Conservation (phyloP, 2,888 invertebrate genomes). For the Eupithecia subumbrata region DNA sequence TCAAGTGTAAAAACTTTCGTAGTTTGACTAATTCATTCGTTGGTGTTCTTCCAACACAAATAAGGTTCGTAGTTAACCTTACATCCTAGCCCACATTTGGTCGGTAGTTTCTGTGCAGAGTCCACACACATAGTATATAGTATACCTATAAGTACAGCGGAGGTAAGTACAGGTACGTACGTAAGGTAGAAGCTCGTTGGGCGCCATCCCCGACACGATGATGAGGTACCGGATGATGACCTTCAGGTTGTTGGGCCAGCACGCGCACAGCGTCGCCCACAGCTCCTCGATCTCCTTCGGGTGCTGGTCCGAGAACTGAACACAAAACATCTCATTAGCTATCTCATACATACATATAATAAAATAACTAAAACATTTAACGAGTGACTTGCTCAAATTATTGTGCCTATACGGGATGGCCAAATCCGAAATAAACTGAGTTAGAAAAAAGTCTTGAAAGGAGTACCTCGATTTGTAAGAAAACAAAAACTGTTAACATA, state of each 20-base stretch:
- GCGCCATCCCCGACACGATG: constrained; percentile 99
- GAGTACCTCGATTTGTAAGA: too few relatives aligned
- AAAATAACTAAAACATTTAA: too few relatives aligned
- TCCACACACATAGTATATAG: not conserved
- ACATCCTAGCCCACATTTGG: not conserved
- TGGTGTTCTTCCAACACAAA: too few relatives aligned
- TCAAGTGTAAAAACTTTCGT: too few relatives aligned
- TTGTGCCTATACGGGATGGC: too few relatives aligned
- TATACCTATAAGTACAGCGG: not conserved
- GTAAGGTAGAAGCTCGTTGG: constrained; percentile 94
- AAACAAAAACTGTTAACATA: too few relatives aligned
- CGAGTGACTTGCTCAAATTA: too few relatives aligned
- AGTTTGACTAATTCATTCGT: too few relatives aligned
- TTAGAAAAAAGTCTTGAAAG: too few relatives aligned
- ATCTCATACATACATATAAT: not conserved
- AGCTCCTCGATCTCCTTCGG: constrained; percentile 97
- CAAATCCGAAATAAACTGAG: too few relatives aligned
- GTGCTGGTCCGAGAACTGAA: constrained; percentile 96
- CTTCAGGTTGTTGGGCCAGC: constrained; percentile 98
- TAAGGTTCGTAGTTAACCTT: too few relatives aligned
- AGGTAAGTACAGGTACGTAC: constrained; percentile 84
- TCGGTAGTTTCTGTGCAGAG: not conserved
- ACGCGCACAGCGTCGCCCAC: constrained; percentile 97
- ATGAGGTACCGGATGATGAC: constrained; percentile 98
- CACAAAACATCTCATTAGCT: constrained; percentile 40